Base-by-base conservation (phyloP, 2,113 vertebrate species). In the Otolemur garnettii region DNA sequence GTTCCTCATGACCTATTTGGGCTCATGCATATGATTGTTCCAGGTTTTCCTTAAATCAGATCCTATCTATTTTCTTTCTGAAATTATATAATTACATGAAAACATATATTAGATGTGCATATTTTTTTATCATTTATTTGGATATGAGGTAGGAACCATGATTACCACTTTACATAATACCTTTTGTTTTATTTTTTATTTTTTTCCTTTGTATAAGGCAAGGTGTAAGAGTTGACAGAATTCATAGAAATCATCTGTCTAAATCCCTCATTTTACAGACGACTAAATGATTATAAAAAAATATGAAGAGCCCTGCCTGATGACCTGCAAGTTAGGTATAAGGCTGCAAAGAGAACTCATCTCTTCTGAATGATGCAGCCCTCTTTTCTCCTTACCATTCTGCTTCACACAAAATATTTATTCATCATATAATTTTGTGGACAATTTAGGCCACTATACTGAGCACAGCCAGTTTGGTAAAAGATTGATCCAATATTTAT, bases 261-360 rank as follows among this genome's bases (percentile, higher is more conserved):
- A 78, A 82, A 53, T 42, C 68, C 7, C 13, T 94, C n/a, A 59
- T 68, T 84, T 59, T 18, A 33, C 38, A 95, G 59, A 55, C 74
- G 28, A 81, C 62, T 69, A 93, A 84, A 91, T 84, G 33, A 78
- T 84, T 72, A 1, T 62, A 90, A 82, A 74, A 74, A 96, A 13
- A 35, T 5, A 3, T 55, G 3, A 75, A 85, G 38, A 53, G 53
- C 35, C 19, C 28, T 71, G 12, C 35, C 24, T 80, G 24, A 78
- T 82, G 53, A 55, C 26, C 24, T 80, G 82, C 50, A 80, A 35
- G 15, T 57, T n/a, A 28, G 11, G n/a, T 38, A 2, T 81, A 71
- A 71, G 45, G 18, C 17, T 55, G 28, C 81, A 66, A 57, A 38
- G 87, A 69, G 30, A 93, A 59, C 13, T 77, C 12, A 38, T 38